Conservation (phyloP, 2,888 invertebrate species). For the Drosophila recens region DNA sequence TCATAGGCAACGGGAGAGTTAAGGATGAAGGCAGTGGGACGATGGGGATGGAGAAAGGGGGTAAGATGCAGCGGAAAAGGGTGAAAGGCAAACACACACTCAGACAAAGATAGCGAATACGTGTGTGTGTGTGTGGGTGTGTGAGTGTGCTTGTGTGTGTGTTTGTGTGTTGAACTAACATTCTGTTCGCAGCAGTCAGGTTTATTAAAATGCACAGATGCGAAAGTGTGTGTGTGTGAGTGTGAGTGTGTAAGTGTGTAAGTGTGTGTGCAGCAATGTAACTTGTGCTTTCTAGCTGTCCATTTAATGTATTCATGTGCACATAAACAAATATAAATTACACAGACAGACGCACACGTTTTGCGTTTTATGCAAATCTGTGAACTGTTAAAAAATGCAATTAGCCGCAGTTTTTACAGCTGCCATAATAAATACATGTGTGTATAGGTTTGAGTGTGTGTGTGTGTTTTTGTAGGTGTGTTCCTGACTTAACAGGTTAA, state of each 20-base stretch:
- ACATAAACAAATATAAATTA: conserved; percentile 78
- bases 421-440: conserved; percentile 27
- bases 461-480: conserved; percentile 12
- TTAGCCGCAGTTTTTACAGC: conserved; percentile 74
- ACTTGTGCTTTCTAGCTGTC: conserved; percentile 51
- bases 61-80: conserved; percentile 1
- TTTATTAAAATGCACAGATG: conserved; percentile 62
- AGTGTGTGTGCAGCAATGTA: conserved; percentile 20
- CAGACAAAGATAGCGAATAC: conserved; percentile 14
- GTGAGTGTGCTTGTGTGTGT: conserved; percentile 19
- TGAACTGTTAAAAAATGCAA: conserved; percentile 69
- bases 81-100: background rate
- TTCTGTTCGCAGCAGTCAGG: conserved; percentile 50
- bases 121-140: background rate
- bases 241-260: conserved; percentile 14
- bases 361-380: conserved; percentile 70
- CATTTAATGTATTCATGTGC: conserved; percentile 71
- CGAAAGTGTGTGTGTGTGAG: conserved; percentile 7
- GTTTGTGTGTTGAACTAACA: conserved; percentile 28
- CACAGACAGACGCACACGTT: conserved; percentile 51
- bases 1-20: background rate
- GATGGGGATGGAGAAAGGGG: background rate
- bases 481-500: conserved; percentile 41
- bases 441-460: background rate
- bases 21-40: background rate